These are phyloP conservation scores for Drosophila setosimentum DNA, from an alignment of 2,888 invertebrate species.

Conservation along the genomic window DNA sequence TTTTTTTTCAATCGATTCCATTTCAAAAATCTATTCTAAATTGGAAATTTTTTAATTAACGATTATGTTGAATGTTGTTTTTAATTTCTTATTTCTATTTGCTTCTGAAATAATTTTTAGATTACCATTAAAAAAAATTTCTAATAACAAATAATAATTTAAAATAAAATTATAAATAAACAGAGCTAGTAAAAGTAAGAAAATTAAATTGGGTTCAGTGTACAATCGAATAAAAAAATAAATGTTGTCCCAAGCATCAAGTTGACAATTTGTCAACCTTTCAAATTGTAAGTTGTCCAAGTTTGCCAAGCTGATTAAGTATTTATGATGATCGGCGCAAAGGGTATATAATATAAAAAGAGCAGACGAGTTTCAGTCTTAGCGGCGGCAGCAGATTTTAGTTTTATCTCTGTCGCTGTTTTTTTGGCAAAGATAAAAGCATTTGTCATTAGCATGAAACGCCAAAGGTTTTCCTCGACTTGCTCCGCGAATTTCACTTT, in stretches of 20 bases:
- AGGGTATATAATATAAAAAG: conserved; percentile 45
- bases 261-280: conserved; percentile 5
- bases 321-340: conserved; percentile 6
- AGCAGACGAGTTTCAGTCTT: conserved; percentile 9
- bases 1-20: background rate
- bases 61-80: background rate
- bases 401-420: conserved; percentile 25
- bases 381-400: conserved; percentile 59
- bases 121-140: no score
- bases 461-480: conserved; percentile 55
- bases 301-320: conserved; percentile 13
- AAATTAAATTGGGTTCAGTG: no score
- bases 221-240: background rate
- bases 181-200: background rate
- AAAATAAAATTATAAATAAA: background rate
- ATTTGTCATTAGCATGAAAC: conserved; percentile 81
- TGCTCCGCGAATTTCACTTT: conserved; percentile 26
- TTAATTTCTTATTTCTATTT: background rate
- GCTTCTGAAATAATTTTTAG: no score
- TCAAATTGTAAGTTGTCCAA: background rate
- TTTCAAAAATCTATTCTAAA: background rate
- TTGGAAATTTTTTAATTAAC: background rate
- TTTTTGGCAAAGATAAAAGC: conserved; percentile 70
- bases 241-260: background rate
- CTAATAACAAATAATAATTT: background rate